Base-by-base conservation (phyloP, 2,113 vertebrate species). In the Pyrgilauda ruficollis region DNA sequence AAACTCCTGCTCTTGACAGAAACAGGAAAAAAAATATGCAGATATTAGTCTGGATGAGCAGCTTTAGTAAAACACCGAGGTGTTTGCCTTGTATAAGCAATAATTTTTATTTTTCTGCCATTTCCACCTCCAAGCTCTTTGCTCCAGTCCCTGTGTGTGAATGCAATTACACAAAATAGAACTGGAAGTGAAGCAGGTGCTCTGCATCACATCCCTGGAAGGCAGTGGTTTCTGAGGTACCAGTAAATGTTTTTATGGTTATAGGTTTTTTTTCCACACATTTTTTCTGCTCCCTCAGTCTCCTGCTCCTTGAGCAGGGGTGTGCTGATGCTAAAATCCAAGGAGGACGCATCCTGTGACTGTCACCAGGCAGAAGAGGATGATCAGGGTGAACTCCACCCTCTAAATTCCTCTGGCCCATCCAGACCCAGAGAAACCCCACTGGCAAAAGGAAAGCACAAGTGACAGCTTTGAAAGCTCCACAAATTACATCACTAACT, bases 311-410 rank as follows among this genome's bases (percentile, higher is more conserved):
- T 8, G 22, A 8, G 30, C 93, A 98, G 11, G 97, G 20, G 35
- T 97, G 69, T 14, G 95, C 96, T 0, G 96, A 97, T 85, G 97
- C 97, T 72, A 98, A 97, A 72, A 99, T 81, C 37, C 87, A 28
- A 98, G 39, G 11, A 99, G 73, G 24, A 95, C 53, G 49, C 98
- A 44, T 49, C 98, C 96, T 58, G 97, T 59, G 23, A 93, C 74
- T 2, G 77, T 62, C 62, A 98, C 96, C 76, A 99, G 58, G 21
- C 47, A 4, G 75, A 98, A 98, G 28, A 99, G 59, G 78, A 97
- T 94, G 8, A 98, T 98, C 19, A 99, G 95, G 66, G 33, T 80
- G 80, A 98, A n/a, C 97, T 99, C 98, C 90, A 99, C 24, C 77
- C 93, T 4, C 97, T 97, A 73, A 99, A 98, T 78, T 98, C 91